A percentile compares a stretch with the other conserved stretches of the same genome.
Conservation (phyloP, 2,113 vertebrate genomes). For the Rhinopomastus cyanomelas region DNA sequence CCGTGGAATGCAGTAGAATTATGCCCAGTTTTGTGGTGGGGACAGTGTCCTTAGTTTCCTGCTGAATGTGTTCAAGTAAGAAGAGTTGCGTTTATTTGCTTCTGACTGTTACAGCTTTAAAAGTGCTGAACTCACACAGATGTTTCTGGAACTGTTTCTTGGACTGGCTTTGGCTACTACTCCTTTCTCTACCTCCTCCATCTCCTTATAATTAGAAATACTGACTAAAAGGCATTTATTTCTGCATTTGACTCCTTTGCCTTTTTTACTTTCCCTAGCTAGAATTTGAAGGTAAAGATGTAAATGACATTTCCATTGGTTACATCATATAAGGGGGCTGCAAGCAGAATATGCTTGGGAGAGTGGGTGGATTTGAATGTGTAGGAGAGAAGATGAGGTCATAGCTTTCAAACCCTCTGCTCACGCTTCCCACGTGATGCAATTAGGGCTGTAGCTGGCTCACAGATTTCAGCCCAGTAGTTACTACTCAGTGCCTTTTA, state of each 20-base stretch:
- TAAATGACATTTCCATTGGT: constrained; percentile 35
- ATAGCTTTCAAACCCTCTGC: constrained; percentile 28
- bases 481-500: neutral
- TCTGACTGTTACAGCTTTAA: neutral
- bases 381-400: constrained; percentile 58
- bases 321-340: constrained; percentile 36
- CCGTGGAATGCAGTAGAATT: neutral
- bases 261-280: neutral
- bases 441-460: constrained; percentile 41
- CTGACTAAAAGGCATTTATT: neutral
- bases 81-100: neutral
- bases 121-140: neutral
- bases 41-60: neutral
- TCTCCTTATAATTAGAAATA: constrained; percentile 20
- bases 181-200: neutral
- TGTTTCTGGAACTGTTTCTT: neutral
- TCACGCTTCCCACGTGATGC: constrained; percentile 11
- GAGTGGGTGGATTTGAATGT: constrained; percentile 38
- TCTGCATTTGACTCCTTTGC: neutral
- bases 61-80: neutral
- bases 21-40: neutral
- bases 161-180: neutral
- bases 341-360: constrained; percentile 9
- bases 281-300: neutral
- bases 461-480: neutral